phyloP scores from a whole-genome alignment of 2,797 vertebrate species.

The Dallia pectoralis region DNA sequence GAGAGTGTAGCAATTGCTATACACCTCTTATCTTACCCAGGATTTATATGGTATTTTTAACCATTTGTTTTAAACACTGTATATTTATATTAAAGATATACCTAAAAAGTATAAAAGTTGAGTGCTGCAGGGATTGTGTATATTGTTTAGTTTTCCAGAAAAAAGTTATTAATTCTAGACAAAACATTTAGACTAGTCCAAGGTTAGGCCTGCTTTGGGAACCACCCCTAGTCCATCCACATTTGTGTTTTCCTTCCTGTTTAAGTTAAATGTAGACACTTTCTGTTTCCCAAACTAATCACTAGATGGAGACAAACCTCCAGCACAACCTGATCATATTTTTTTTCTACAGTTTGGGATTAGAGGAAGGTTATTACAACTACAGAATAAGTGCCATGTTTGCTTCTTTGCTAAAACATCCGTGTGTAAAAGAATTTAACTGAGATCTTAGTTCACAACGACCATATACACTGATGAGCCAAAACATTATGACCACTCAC shows the following conservation, averaged over 20 bases:
- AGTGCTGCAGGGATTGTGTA: not conserved
- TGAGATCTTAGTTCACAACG: too few species aligned
- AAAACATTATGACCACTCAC: too few species aligned
- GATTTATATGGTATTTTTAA: slow-evolving; percentile 29
- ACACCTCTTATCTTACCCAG: not conserved
- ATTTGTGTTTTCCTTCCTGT: not conserved
- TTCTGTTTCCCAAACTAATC: not conserved
- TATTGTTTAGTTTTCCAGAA: not conserved
- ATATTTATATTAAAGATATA: slow-evolving; percentile 63
- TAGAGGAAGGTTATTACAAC: not conserved
- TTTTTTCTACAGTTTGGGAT: not conserved
- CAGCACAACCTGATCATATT: not conserved
- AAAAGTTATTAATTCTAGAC: not conserved
- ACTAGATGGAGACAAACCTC: not conserved
- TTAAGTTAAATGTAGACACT: not conserved
- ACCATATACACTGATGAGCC: too few species aligned
- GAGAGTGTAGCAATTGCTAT: not conserved
- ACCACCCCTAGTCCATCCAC: not conserved
- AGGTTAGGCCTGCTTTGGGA: not conserved
- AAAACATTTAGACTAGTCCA: not conserved
- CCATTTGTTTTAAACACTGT: slow-evolving; percentile 56
- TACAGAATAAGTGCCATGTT: not conserved
- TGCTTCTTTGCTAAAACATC: not conserved
- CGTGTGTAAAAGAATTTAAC: too few species aligned
- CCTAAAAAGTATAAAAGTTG: not conserved